Evolutionary conservation across 2,797 vertebrate species (phyloP).

Genomic region (Furcifer pardalis): DNA sequence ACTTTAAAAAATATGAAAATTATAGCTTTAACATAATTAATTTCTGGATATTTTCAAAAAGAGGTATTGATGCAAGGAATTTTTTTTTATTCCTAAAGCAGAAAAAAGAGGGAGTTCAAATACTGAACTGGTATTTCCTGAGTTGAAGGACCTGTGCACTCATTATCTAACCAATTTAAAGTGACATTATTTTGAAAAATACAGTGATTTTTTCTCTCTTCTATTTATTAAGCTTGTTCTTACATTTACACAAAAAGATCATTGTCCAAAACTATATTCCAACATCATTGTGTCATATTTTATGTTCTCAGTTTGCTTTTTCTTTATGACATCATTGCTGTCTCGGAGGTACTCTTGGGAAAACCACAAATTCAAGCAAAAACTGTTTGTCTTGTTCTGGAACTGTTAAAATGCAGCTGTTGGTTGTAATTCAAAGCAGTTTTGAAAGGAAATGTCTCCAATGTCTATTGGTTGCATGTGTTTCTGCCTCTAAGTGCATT

Average conservation of each 20-base stretch:
- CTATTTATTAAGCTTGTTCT: neutral
- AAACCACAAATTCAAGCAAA: slow-evolving; percentile 2
- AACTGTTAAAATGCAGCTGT: neutral
- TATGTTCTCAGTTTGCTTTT: neutral
- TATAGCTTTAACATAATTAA: too few species aligned
- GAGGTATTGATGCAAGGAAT: neutral
- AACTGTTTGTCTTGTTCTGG: neutral
- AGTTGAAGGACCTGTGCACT: neutral
- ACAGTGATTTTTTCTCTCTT: neutral
- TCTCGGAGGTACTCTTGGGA: slow-evolving; percentile 10
- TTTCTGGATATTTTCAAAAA: neutral
- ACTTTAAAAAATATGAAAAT: too few species aligned
- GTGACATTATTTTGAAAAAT: neutral
- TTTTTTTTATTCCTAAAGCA: neutral
- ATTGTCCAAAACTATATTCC: slow-evolving; percentile 4
- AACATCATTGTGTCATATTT: slow-evolving; percentile 1
- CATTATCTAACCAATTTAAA: neutral
- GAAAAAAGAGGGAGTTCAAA: neutral
- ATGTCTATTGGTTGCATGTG: neutral
- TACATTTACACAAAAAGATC: neutral
- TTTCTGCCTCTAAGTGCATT: neutral
- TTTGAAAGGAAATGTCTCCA: neutral
- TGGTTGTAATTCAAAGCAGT: slow-evolving; percentile 2
- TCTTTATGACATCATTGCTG: neutral
- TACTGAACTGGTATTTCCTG: neutral